Base-by-base conservation (phyloP, 2,113 vertebrate species). In the Microtus pennsylvanicus region DNA sequence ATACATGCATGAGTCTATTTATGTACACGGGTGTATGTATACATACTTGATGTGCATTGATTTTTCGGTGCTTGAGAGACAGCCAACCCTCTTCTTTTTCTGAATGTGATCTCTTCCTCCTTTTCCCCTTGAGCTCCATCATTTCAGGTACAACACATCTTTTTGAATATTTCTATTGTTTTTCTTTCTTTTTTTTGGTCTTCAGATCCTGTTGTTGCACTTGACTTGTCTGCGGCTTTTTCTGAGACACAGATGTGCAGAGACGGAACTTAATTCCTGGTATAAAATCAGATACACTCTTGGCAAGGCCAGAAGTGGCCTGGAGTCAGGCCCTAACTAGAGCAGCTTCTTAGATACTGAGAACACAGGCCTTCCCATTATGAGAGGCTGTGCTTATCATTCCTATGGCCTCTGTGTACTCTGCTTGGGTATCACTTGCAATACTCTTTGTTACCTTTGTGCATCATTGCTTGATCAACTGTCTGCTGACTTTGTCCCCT, bases 81-180 rank as follows among this genome's bases (percentile, higher is more conserved):
- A 19, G 14, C 8, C 4, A 21, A 7, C 1, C 55, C 55, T 58
- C 4, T 19, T 19, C 17, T 58, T 38, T 1, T 33, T 30, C 14
- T 21, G 30, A 16, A 4, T 8, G 16, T 80, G 76, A 21, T 10
- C 19, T 75, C 5, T n/a, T n/a, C 17, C 6, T n/a, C 0, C 2
- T 55, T 5, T 69, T 30, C 5, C 12, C 12, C 4, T 3, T 80
- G 17, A 80, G 1, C 1, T 22, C 1, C 1, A 1, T 9, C 1
- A 55, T 55, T 55, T 35, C 9, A 55, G 19, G 16, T 0, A 4
- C 24, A 33, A 33, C 3, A 19, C 47, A 17, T 3, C 33, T 55
- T 81, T 33, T 11, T 55, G 33, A 80, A 24, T 55, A n/a, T 55
- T 80, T 80, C 17, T 38, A 3, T 8, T 72, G 70, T 21, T 21